Percentiles rank a stretch among this genome's conserved stretches.
These are phyloP conservation scores for Lordiphosa mommai DNA, from an alignment of 1,140 invertebrate genomes.

Conservation along the genomic window DNA sequence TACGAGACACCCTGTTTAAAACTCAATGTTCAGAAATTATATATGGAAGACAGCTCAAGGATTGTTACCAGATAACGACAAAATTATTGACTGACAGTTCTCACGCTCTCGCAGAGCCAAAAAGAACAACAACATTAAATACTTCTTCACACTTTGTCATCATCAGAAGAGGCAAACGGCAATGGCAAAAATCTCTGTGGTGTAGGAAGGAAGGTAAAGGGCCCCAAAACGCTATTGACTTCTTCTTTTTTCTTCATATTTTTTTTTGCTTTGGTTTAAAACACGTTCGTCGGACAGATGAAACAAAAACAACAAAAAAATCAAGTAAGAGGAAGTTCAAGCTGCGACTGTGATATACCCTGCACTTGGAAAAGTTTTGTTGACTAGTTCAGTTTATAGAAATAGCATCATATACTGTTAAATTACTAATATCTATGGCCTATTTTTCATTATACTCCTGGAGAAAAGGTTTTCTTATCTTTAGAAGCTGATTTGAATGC, in stretches of 20 bases:
- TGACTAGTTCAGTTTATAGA: too few species aligned
- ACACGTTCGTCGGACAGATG: slow-evolving; percentile 68
- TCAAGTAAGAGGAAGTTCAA: slow-evolving; percentile 1
- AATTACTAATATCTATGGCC: too few species aligned
- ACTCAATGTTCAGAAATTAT: slow-evolving; percentile 27
- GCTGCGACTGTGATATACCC: background rate
- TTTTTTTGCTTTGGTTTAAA: slow-evolving; percentile 29
- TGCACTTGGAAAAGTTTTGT: too few species aligned
- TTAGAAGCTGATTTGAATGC: too few species aligned
- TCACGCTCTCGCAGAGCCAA: slow-evolving; percentile 48
- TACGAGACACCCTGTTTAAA: slow-evolving; percentile 15
- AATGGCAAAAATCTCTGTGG: slow-evolving; percentile 4
- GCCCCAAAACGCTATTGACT: slow-evolving; percentile 63
- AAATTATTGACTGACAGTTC: slow-evolving; percentile 76
- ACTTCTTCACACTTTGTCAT: slow-evolving; percentile 73
- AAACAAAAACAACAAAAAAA: slow-evolving; percentile 52
- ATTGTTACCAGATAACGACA: slow-evolving; percentile 66
- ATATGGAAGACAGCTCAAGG: slow-evolving; percentile 62
- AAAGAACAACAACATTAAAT: slow-evolving; percentile 36
- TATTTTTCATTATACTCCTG: too few species aligned
- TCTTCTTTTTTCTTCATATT: too few species aligned
- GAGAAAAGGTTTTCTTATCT: too few species aligned
- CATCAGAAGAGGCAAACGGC: slow-evolving; percentile 41
- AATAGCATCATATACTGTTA: too few species aligned
- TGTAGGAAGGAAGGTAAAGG: slow-evolving; percentile 4